Percentiles rank a stretch among this genome's conserved stretches.
Evolutionary conservation across 2,113 vertebrate species (phyloP).

Genomic region (Dipodomys ordii): DNA sequence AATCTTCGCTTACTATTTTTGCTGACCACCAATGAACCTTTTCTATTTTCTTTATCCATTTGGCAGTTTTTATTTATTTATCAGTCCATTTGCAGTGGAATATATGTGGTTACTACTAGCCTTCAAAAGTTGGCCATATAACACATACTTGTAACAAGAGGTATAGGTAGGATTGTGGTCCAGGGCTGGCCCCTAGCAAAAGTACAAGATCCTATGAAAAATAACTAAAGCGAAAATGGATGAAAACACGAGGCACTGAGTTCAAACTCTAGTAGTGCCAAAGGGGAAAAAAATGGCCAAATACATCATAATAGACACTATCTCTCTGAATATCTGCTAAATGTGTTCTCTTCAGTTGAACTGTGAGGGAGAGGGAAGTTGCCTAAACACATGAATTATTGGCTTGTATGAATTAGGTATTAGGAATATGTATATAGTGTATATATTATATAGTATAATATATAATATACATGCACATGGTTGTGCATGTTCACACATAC

Average conservation of each 20-base stretch:
- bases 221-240: too few relatives aligned
- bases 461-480: too few relatives aligned
- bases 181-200: too few relatives aligned
- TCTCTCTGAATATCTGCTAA: neutral
- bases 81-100: constrained; percentile 36
- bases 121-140: neutral
- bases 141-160: too few relatives aligned
- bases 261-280: too few relatives aligned
- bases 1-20: constrained; percentile 61
- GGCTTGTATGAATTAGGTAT: neutral
- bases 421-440: too few relatives aligned
- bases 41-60: constrained; percentile 84
- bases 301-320: too few relatives aligned
- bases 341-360: neutral
- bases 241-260: too few relatives aligned
- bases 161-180: too few relatives aligned
- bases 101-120: neutral
- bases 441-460: too few relatives aligned
- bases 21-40: constrained; percentile 86
- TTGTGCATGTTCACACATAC: neutral
- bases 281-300: too few relatives aligned
- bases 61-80: constrained; percentile 75
- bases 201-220: too few relatives aligned
- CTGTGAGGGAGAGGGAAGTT: neutral
- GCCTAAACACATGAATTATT: neutral